Base-by-base conservation (phyloP, 2,888 invertebrate genomes). In the Erebia ligea region DNA sequence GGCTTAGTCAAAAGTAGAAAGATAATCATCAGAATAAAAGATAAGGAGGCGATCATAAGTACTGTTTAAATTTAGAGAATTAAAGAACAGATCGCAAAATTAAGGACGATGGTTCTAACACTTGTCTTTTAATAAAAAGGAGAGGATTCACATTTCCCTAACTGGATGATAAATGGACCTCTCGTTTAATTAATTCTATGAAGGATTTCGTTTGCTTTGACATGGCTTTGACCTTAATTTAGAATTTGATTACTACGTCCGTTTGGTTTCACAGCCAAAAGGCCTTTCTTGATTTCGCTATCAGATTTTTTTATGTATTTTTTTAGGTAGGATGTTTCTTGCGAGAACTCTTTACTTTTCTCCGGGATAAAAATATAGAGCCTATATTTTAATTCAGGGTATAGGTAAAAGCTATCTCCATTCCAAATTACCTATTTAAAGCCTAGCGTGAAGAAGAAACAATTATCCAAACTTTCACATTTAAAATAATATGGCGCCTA, bases 171-270 rank as follows among this genome's bases (percentile, higher is more conserved):
- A 69, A 66, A 72, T 68, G 61, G 72, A 69, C 45, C 68, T 70
- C 58, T 54, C 64, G 34, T 65, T 70, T 71, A 73, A 71, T 73
- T 69, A 71, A 71, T 71, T 71, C 69, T 68, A 48, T 58, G 81
- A 61, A 58, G 68, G 68, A 73, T 73, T 67, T 61, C 64, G 72
- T 70, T 68, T 62, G 62, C 48, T 48, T 48, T 48, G 62, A 21
- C 62, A 48, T 62, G 67, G 68, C 70, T 67, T 67, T 59, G 67
- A 65, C 65, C 64, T 73, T 61, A 64, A 56, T 67, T 73, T 65
- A 67, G 59, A 73, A 70, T 70, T 68, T 65, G 66, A 58, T 50
- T 68, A 57, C 59, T 34, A 64, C 67, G 64, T 64, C 67, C 54
- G 61, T 70, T 68, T 68, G 15, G 64, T 70, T 68, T 68, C 17